These are phyloP conservation scores for Tapirus indicus DNA, from an alignment of 2,797 vertebrate genomes.

Conservation along the genomic window DNA sequence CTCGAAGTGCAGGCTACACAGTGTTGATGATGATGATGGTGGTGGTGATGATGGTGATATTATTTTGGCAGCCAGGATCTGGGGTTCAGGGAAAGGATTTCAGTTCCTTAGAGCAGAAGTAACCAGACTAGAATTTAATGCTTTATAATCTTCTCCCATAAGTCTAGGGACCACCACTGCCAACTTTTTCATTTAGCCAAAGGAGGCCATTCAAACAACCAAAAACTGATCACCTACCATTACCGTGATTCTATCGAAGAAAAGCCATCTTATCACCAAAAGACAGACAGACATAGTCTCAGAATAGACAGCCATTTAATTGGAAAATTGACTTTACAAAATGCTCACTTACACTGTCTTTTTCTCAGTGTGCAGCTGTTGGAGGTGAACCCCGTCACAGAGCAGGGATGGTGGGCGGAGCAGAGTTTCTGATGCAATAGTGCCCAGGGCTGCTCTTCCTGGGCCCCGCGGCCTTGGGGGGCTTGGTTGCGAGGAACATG, in stretches of 20 bases:
- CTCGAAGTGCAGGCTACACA: fast-evolving
- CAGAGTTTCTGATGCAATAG: not conserved
- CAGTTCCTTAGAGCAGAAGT: not conserved
- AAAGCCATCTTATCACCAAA: not conserved
- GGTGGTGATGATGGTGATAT: not conserved
- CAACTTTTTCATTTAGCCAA: not conserved
- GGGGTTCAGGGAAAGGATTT: not conserved
- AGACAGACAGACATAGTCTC: not conserved
- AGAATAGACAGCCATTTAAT: not conserved
- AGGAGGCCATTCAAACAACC: not conserved
- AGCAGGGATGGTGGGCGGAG: not conserved
- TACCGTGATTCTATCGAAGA: not conserved
- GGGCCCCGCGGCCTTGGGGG: not conserved
- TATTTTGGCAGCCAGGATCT: not conserved
- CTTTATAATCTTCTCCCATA: not conserved
- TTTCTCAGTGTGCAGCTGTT: not conserved
- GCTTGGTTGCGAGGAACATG: not conserved
- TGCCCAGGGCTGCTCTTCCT: not conserved
- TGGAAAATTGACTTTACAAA: not conserved
- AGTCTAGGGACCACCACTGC: not conserved
- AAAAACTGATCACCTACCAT: not conserved
- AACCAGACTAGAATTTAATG: not conserved
- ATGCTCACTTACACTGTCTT: not conserved
- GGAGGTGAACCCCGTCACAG: not conserved
- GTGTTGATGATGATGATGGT: not conserved